Base-by-base conservation (phyloP, 2,797 vertebrate genomes). In the Cichlasoma orientale region DNA sequence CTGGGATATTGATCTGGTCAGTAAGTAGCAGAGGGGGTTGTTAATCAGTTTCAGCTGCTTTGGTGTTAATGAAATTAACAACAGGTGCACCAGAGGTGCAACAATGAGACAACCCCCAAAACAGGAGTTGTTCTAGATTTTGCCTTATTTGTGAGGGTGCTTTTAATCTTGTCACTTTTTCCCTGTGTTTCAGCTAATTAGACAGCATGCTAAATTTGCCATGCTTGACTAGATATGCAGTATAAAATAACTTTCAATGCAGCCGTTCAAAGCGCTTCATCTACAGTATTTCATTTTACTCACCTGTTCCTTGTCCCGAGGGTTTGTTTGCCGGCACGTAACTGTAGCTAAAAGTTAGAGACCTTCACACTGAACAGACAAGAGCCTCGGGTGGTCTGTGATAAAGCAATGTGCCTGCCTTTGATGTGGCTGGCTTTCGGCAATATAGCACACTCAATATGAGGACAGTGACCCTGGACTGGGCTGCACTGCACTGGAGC, bases 391-490 rank as follows among this genome's bases (percentile, higher is more conserved):
- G 69, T 70, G 66, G 69, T 77, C 72, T 19, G 4, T 5, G 56
- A 73, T 75, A 66, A 80, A 75, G 75, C 72, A 69, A 72, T 61
- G 77, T 56, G 18, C 73, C 23, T 19, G 29, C 10, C 23, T 71
- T 69, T 52, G 75, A 72, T 61, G 12, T 18, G 31, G 25, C 31
- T 19, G 12, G 31, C 36, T 72, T 38, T 36, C 31, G 25, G 59
- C 14, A 63, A 63, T 44, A 21, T 63, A 63, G 14, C 38, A 63
- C 44, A 13, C 6, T 8, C 41, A 68, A 50, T 68, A 50, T 50
- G 25, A 68, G 25, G 63, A 50, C 44, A 68, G 41, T 68, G 63
- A 50, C 63, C 25, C 41, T 50, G 18, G 25, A 50, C 25, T 68
- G 25, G 3, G 25, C 63, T 68, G 47, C 25, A 50, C 6, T 50